phyloP scores from a whole-genome alignment of 1,140 invertebrate species.

The Acyrthosiphon pisum region DNA sequence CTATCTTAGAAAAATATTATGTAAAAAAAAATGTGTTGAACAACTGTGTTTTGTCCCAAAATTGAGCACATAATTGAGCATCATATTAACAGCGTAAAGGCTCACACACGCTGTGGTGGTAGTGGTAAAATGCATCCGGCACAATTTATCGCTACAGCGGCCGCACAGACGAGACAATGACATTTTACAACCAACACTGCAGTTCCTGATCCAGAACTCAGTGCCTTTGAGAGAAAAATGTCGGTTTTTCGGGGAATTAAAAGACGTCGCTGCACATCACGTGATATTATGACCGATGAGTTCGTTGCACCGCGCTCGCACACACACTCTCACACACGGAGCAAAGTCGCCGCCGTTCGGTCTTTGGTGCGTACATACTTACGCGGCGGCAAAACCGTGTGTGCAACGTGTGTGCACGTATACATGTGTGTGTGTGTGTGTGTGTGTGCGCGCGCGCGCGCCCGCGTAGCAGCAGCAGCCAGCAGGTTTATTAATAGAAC shows the following conservation, averaged over 20 bases:
- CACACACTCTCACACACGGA: not conserved
- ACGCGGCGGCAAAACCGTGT: not conserved
- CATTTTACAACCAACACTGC: not conserved
- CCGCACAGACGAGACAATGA: not conserved
- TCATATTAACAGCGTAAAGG: no score
- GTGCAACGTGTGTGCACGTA: not conserved
- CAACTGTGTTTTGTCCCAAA: no score
- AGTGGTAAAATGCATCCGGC: no score
- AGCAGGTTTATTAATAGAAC: constrained; percentile 47
- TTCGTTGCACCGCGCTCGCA: not conserved
- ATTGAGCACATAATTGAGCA: no score
- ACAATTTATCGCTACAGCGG: no score
- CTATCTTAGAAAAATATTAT: no score
- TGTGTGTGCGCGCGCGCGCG: not conserved
- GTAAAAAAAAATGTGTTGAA: no score
- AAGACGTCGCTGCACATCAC: not conserved
- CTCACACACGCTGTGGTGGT: no score
- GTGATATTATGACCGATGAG: not conserved
- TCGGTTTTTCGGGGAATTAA: not conserved
- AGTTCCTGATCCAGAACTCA: not conserved
- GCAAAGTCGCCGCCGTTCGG: not conserved
- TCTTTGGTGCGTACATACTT: not conserved
- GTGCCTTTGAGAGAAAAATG: not conserved
- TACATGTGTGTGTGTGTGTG: not conserved
- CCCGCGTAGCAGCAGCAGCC: not conserved